Evolutionary conservation across 2,888 invertebrate genomes (phyloP).

Genomic region (Lasioglossum oenotherae): DNA sequence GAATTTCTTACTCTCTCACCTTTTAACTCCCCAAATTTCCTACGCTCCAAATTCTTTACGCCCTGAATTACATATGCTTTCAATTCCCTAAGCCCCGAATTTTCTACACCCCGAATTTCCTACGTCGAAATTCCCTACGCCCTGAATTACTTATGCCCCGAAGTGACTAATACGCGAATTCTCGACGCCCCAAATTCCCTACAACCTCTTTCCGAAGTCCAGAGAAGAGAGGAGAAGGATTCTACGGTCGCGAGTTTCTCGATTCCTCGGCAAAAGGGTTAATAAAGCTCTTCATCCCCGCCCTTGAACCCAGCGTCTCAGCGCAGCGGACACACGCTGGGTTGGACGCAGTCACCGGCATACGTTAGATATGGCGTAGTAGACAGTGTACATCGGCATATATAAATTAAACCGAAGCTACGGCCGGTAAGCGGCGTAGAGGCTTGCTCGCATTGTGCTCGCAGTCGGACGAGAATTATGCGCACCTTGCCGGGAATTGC

Average conservation of each 20-base stretch:
- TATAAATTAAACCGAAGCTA: conserved; percentile 68
- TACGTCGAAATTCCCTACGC: background rate
- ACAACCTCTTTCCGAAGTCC: background rate
- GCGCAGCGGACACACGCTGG: background rate
- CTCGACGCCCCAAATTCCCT: background rate
- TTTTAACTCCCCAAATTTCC: background rate
- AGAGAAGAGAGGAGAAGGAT: background rate
- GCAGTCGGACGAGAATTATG: conserved; percentile 66
- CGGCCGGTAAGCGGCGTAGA: conserved; percentile 14
- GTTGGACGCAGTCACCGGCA: background rate
- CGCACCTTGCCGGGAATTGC: conserved; percentile 63
- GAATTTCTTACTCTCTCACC: background rate
- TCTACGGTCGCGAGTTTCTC: background rate
- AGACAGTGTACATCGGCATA: conserved; percentile 26
- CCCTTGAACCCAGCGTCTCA: conserved; percentile 5
- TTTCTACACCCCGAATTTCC: background rate
- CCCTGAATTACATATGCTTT: no score
- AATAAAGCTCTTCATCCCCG: conserved; percentile 1
- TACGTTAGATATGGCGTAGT: background rate
- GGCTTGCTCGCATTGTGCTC: conserved; percentile 58
- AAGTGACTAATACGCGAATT: background rate
- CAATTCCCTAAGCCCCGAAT: background rate
- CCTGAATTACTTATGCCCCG: background rate
- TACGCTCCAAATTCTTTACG: background rate
- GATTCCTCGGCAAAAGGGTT: background rate